Evolutionary conservation across 92 coral and sea anemone species (phyloP).

Genomic region (Zoanthus gigantus): DNA sequence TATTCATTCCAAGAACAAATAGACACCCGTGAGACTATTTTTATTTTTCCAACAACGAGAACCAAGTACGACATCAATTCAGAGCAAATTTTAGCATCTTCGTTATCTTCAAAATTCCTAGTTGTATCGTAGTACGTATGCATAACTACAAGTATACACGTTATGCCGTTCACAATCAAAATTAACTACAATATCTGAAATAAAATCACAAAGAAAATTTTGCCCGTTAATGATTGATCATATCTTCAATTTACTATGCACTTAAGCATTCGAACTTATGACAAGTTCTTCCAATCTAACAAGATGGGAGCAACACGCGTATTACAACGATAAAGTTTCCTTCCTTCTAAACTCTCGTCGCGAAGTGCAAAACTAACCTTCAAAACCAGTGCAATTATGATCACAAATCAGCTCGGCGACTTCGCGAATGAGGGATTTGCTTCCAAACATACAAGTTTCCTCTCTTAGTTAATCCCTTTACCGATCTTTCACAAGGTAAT

Average conservation of each 20-base stretch:
- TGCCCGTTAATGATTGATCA: background rate
- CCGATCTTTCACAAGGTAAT: constrained; percentile 4
- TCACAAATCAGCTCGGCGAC: background rate
- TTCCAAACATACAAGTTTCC: background rate
- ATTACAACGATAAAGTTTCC: background rate
- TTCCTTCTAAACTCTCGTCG: background rate
- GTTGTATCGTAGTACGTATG: background rate
- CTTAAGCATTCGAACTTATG: background rate
- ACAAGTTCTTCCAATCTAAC: constrained; percentile 2
- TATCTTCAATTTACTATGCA: background rate
- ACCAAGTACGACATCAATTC: background rate
- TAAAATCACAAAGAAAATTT: background rate
- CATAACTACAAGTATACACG: background rate
- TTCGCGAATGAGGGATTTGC: background rate
- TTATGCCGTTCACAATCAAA: background rate
- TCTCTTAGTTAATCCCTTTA: background rate
- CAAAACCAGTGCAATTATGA: background rate
- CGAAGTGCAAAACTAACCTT: background rate
- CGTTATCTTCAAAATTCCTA: background rate
- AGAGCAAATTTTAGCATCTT: background rate
- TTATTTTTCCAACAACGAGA: background rate
- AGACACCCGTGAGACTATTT: constrained; percentile 1
- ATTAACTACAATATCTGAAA: background rate
- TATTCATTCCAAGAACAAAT: background rate
- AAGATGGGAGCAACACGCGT: background rate